Evolutionary conservation across 1,140 invertebrate genomes (phyloP), one percentile per base, ranked within the genome.

Genomic region (Eriosoma lanigerum): DNA sequence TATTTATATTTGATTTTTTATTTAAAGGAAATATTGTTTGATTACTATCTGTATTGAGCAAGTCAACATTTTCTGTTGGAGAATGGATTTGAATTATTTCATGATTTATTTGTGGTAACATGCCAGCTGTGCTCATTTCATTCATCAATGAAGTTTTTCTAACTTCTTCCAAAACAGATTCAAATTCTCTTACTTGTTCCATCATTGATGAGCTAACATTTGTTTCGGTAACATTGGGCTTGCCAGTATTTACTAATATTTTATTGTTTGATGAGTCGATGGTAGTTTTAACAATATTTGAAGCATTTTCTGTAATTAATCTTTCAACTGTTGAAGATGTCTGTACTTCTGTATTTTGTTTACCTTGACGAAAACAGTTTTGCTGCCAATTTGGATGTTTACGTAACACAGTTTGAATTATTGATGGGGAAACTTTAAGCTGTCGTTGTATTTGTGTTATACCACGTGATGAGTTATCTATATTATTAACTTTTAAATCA

Each of bases 121-220:
- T 78, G 13, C 17, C 44, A 10, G 50, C 44, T 15, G 75, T 82
- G 5, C 89, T 92, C 56, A 91, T 86, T 85, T 93, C 92, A 84
- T 93, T 93, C 83, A 84, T 83, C 58, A 83, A 83, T 44, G 83
- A 84, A 48, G 82, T 84, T 68, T 84, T 84, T 3, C 82, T 83
- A 2, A 93, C 90, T 86, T 93, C 91, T 84, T 94, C 92, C 58
- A 93, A 86, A 0, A 94, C 92, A 85, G 92, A 92, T 84, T 94
- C 93, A 83, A 94, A 94, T 85, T 94, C 93, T 50, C 92, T 86
- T 9, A 94, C 84, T 83, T 93, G 92, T 84, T 94, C 92, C 29
- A 93, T 84, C 13, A 92, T 93, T 4, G 87, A 88, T 0, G 88
- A 89, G 81, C 88, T 89, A 10, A 70, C 80, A 24, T 70, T 81